These are phyloP conservation scores for Agrotis exclamationis DNA, from an alignment of 2,888 invertebrate species.

Conservation along the genomic window DNA sequence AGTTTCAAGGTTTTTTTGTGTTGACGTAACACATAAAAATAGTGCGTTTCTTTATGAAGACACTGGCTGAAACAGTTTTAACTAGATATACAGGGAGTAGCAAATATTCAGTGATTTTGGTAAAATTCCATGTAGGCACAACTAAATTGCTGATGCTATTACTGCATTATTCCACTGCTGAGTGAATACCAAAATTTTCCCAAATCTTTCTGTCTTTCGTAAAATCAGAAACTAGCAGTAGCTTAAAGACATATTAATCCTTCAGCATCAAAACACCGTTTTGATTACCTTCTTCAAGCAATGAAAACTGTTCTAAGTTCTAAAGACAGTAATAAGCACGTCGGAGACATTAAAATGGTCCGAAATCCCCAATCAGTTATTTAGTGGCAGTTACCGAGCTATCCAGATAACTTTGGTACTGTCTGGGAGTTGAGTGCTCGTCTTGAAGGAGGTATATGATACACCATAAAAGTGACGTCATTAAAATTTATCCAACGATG, in stretches of 20 bases:
- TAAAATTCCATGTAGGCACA: too few relatives aligned
- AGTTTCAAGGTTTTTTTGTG: too few relatives aligned
- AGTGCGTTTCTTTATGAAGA: too few relatives aligned
- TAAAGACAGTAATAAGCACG: conserved; percentile 20
- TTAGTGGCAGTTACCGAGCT: conserved; percentile 30
- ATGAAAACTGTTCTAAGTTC: conserved; percentile 18
- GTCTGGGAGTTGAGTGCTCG: conserved; percentile 12
- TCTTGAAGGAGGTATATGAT: conserved; percentile 7
- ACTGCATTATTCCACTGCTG: too few relatives aligned
- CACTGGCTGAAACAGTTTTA: too few relatives aligned
- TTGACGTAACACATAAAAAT: too few relatives aligned
- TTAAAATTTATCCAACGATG: conserved; percentile 8
- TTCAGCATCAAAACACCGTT: not conserved
- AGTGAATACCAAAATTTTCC: too few relatives aligned
- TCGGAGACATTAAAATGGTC: conserved; percentile 20
- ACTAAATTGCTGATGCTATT: too few relatives aligned
- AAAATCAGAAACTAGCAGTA: too few relatives aligned
- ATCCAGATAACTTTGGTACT: conserved; percentile 21
- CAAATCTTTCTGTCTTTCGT: too few relatives aligned
- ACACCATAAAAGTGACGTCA: conserved; percentile 35
- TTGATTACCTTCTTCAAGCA: not conserved
- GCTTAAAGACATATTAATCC: not conserved
- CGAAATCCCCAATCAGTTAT: conserved; percentile 34
- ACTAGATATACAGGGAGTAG: too few relatives aligned
- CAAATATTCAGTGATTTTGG: too few relatives aligned